Base-by-base conservation (phyloP, 2,888 invertebrate species). In the Agriopis marginaria region DNA sequence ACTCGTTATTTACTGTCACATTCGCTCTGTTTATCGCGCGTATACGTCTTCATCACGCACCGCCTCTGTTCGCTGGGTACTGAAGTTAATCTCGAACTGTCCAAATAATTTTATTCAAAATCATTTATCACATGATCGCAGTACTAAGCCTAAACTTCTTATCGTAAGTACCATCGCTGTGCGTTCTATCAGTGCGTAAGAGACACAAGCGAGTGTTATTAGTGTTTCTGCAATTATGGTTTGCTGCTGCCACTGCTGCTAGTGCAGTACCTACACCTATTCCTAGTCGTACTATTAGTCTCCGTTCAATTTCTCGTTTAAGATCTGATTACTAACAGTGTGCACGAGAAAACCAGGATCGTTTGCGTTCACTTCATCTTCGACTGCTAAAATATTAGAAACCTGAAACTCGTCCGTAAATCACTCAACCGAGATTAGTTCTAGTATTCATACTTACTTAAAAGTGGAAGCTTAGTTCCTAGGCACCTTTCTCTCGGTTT, bases 1-100 rank as follows among this genome's bases (percentile, higher is more conserved):
- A 79, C 79, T 77, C 72, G 83, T 85, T 82, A 84, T 86, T 87
- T 86, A 85, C 81, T 79, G 82, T 83, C 85, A 84, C 82, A 79
- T 79, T 81, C 77, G 79, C 82, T 84, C 81, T 75, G 73, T 77
- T 81, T 70, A 79, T 75, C 76, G 77, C 72, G 70, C 65, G 75
- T 72, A 79, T 79, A 83, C 78, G 83, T 85, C 86, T 87, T 82
- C 83, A 86, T 88, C 84, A 73, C 75, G 73, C 73, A 76, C 79
- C 79, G 58, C n/a, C 42, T 63, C 55, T 58, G 56, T 23, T 61
- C 65, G 40, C 64, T 47, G 53, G 55, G 56, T 58, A 53, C 65
- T 55, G 66, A 70, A 66, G 32, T 76, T 80, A 79, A 85, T 85
- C 80, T 75, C 61, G 64, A 66, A 72, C 68, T 78, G 78, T 81